Conservation (phyloP, 2,113 vertebrate genomes). For the Trichechus manatus region DNA sequence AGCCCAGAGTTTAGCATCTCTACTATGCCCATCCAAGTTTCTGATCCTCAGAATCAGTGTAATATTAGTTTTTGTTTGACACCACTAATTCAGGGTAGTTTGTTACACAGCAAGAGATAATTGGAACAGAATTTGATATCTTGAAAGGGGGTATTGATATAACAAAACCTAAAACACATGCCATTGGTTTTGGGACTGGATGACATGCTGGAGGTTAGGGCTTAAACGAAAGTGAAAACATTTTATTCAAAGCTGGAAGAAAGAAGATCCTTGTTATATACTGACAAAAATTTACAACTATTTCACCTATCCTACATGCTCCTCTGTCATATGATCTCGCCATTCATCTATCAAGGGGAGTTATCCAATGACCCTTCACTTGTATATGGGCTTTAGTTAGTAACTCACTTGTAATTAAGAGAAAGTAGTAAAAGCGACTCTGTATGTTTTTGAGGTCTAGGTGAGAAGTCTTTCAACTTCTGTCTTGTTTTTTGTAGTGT, state of each 20-base stretch:
- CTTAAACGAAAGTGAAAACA: background rate
- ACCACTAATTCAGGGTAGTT: background rate
- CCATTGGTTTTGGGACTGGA: rapidly evolving
- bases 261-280: background rate
- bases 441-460: background rate
- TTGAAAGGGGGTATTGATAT: background rate
- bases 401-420: background rate
- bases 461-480: background rate
- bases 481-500: background rate
- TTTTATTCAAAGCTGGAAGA: background rate
- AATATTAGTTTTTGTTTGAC: background rate
- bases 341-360: background rate
- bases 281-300: background rate
- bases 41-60: background rate
- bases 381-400: background rate
- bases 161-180: background rate
- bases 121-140: background rate
- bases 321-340: background rate
- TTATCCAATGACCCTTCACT: background rate
- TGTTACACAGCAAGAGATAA: background rate
- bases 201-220: background rate
- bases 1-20: background rate
- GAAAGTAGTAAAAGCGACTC: background rate
- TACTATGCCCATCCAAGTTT: background rate
- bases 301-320: background rate